Conservation (phyloP, 2,797 vertebrate species). For the Enteromius anoplus region DNA sequence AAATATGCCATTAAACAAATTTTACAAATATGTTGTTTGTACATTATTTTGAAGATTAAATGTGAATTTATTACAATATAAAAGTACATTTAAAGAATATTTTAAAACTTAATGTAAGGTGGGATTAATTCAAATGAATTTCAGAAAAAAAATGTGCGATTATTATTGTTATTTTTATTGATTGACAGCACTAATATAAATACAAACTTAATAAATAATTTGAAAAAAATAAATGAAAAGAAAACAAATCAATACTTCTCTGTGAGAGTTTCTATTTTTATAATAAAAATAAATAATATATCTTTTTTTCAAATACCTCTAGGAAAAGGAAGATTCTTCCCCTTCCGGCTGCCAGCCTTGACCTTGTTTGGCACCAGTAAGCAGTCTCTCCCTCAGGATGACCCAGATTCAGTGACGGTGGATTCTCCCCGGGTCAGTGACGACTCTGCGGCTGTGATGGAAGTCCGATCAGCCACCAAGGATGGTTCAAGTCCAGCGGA, state of each 20-base stretch:
- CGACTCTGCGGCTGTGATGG: conserved; percentile 89
- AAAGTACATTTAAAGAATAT: too few species aligned
- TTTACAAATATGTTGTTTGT: too few species aligned
- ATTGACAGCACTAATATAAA: too few species aligned
- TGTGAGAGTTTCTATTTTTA: background rate
- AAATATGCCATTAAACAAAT: too few species aligned
- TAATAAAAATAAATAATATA: background rate
- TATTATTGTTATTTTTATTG: too few species aligned
- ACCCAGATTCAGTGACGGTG: conserved; percentile 92
- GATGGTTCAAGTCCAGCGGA: conserved; percentile 91
- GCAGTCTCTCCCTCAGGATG: conserved; percentile 95
- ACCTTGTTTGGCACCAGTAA: conserved; percentile 92
- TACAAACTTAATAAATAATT: too few species aligned
- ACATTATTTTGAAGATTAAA: too few species aligned
- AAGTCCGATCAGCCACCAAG: conserved; percentile 91
- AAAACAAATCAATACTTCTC: background rate
- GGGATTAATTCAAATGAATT: too few species aligned
- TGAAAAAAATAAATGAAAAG: background rate
- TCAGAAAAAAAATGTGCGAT: too few species aligned
- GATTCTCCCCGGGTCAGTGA: conserved; percentile 89
- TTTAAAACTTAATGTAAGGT: too few species aligned
- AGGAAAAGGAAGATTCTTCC: conserved; percentile 88
- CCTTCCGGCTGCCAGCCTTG: conserved; percentile 89
- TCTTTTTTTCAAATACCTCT: conserved; percentile 44
- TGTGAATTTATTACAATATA: too few species aligned